phyloP scores from a whole-genome alignment of 2,113 vertebrate genomes.

The Coreoperca whiteheadi region DNA sequence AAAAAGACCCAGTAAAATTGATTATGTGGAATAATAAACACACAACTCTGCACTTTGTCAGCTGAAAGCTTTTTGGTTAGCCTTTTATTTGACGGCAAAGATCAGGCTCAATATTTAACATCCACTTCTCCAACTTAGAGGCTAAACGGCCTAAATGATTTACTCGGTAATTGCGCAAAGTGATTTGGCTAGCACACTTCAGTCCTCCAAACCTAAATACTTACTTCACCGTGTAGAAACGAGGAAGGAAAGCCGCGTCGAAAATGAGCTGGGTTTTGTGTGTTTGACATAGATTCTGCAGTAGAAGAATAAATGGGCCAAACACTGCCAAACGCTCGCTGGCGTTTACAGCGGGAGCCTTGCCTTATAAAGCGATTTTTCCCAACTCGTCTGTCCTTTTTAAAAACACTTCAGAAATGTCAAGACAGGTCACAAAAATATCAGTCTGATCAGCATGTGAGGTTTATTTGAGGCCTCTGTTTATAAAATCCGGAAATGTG shows the following conservation, averaged over 20 bases:
- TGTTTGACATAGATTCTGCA: constrained; percentile 88
- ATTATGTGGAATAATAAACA: constrained; percentile 76
- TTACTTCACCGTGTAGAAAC: neutral
- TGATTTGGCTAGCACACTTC: constrained; percentile 29
- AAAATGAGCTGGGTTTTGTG: constrained; percentile 73
- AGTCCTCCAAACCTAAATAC: constrained; percentile 45
- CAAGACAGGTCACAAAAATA: constrained; percentile 87
- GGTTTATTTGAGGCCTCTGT: constrained; percentile 86
- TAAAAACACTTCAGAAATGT: constrained; percentile 90
- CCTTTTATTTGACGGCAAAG: constrained; percentile 32
- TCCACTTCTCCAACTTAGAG: constrained; percentile 26
- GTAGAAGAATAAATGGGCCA: constrained; percentile 84
- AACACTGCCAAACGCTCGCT: constrained; percentile 87
- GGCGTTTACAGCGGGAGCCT: constrained; percentile 88
- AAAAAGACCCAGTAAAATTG: constrained; percentile 67
- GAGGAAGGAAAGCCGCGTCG: constrained; percentile 16
- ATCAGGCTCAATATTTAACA: constrained; percentile 38
- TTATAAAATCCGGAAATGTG: constrained; percentile 87
- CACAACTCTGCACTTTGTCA: constrained; percentile 36
- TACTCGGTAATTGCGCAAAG: constrained; percentile 37
- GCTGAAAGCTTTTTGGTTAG: constrained; percentile 48
- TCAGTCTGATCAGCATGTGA: constrained; percentile 87
- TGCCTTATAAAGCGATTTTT: constrained; percentile 91
- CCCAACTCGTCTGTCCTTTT: constrained; percentile 88
- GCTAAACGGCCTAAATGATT: constrained; percentile 42